Evolutionary conservation across 2,888 invertebrate species (phyloP).

Genomic region (Heliconius ethilla): DNA sequence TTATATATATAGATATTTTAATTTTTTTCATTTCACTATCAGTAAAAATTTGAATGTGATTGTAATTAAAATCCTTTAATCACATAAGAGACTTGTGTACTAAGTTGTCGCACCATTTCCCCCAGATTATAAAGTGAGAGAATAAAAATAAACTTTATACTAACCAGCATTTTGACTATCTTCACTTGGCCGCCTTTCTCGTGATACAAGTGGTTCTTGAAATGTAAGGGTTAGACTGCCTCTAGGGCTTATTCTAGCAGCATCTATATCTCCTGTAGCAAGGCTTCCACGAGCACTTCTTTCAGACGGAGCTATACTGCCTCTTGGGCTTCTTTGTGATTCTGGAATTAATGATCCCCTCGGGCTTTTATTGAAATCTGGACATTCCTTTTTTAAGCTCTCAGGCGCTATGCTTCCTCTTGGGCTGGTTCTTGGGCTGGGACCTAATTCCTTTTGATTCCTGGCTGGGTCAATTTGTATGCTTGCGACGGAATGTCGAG

Average conservation of each 20-base stretch:
- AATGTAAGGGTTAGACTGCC: slow-evolving; percentile 84
- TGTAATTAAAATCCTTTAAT: too few species aligned
- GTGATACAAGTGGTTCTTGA: slow-evolving; percentile 81
- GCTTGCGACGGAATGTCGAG: slow-evolving; percentile 81
- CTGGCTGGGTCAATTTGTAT: slow-evolving; percentile 74
- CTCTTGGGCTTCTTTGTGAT: slow-evolving; percentile 83
- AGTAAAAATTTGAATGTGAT: too few species aligned
- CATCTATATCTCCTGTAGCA: slow-evolving; percentile 66
- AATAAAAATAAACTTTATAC: slow-evolving; percentile 30
- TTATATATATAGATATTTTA: too few species aligned
- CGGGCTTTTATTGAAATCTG: slow-evolving; percentile 76
- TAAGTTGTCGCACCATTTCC: too few species aligned
- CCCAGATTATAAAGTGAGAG: background rate
- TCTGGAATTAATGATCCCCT: slow-evolving; percentile 83
- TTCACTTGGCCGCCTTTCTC: slow-evolving; percentile 82
- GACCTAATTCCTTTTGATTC: slow-evolving; percentile 75
- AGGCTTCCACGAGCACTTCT: slow-evolving; percentile 74
- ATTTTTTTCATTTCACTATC: too few species aligned
- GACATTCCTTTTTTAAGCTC: slow-evolving; percentile 71
- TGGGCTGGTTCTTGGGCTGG: slow-evolving; percentile 81
- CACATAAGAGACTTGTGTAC: too few species aligned
- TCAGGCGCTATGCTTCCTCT: slow-evolving; percentile 81
- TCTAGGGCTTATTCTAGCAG: slow-evolving; percentile 77
- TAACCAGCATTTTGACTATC: slow-evolving; percentile 81
- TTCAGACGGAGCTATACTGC: slow-evolving; percentile 82